phyloP scores from a whole-genome alignment of 2,797 vertebrate species.

The Melanotaenia nigrans region DNA sequence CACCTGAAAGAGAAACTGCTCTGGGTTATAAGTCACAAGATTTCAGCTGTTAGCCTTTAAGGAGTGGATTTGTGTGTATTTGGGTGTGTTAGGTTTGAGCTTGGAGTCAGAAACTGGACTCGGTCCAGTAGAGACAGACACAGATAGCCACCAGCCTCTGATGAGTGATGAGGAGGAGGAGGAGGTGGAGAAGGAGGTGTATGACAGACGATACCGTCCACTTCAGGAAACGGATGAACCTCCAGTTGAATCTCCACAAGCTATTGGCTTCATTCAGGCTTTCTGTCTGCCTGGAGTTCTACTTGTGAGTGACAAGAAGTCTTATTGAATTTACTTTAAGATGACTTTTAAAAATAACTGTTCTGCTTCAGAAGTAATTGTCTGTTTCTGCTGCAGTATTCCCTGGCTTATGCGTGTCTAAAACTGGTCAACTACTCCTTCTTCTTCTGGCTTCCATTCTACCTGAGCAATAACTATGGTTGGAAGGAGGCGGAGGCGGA shows the following conservation, averaged over 20 bases:
- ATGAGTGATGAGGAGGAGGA: constrained; percentile 87
- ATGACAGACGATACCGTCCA: constrained; percentile 75
- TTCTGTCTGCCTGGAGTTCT: constrained; percentile 95
- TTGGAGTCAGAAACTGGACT: constrained; percentile 80
- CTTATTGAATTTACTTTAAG: background rate
- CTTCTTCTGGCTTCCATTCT: constrained; percentile 99
- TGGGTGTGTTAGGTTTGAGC: constrained; percentile 81
- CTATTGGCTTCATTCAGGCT: constrained; percentile 92
- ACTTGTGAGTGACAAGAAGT: constrained; percentile 81
- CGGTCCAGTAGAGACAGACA: constrained; percentile 77
- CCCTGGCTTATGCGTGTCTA: constrained; percentile 93
- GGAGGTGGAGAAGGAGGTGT: constrained; percentile 77
- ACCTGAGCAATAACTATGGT: constrained; percentile 92
- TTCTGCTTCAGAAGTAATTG: background rate
- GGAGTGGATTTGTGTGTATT: constrained; percentile 1
- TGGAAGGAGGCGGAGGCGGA: constrained; percentile 96
- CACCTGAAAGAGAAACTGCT: background rate
- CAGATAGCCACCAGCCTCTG: constrained; percentile 90
- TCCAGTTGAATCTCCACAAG: constrained; percentile 55
- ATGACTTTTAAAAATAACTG: background rate
- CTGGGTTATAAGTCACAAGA: background rate
- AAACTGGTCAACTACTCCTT: constrained; percentile 99
- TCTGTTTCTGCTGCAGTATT: constrained; percentile 85
- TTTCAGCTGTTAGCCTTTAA: too few species aligned
- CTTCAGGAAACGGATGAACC: constrained; percentile 77